phyloP scores from a whole-genome alignment of 1,140 invertebrate genomes.

The Eulimnadia texana region DNA sequence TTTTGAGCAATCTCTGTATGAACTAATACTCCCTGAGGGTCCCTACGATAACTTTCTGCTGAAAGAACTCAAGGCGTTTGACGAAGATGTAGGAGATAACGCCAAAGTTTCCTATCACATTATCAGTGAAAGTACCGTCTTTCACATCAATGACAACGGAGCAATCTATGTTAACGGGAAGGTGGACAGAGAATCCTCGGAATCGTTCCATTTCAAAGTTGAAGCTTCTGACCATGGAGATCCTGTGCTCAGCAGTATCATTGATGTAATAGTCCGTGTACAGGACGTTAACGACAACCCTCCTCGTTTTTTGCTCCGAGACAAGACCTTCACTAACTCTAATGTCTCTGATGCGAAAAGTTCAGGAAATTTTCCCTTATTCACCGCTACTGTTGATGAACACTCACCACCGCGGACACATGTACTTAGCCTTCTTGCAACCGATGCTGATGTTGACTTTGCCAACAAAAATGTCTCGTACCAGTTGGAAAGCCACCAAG shows the following conservation, averaged over 20 bases:
- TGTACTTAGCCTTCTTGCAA: conserved; percentile 56
- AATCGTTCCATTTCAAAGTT: conserved; percentile 48
- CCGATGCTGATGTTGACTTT: conserved; percentile 68
- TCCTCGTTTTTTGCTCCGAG: conserved; percentile 49
- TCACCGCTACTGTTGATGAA: conserved; percentile 9
- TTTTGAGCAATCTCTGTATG: not conserved
- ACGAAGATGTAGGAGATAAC: conserved; percentile 70
- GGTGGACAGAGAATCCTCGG: conserved; percentile 36
- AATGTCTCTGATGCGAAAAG: not conserved
- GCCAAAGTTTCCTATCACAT: conserved; percentile 63
- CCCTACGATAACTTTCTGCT: conserved; percentile 15
- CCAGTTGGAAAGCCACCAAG: conserved; percentile 33
- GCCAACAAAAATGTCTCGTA: conserved; percentile 65
- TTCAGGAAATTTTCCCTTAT: not conserved
- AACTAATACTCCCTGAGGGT: conserved; percentile 8
- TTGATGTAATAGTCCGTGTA: conserved; percentile 44
- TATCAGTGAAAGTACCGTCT: conserved; percentile 43
- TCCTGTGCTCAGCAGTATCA: conserved; percentile 39
- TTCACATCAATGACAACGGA: conserved; percentile 48
- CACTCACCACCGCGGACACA: conserved; percentile 32
- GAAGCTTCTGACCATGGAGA: conserved; percentile 66
- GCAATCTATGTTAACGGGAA: conserved; percentile 53
- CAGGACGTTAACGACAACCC: conserved; percentile 57
- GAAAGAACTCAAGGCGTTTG: conserved; percentile 54
- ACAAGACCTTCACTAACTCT: not conserved